phyloP scores from a whole-genome alignment of 2,797 vertebrate species.

The Hippoglossus hippoglossus region DNA sequence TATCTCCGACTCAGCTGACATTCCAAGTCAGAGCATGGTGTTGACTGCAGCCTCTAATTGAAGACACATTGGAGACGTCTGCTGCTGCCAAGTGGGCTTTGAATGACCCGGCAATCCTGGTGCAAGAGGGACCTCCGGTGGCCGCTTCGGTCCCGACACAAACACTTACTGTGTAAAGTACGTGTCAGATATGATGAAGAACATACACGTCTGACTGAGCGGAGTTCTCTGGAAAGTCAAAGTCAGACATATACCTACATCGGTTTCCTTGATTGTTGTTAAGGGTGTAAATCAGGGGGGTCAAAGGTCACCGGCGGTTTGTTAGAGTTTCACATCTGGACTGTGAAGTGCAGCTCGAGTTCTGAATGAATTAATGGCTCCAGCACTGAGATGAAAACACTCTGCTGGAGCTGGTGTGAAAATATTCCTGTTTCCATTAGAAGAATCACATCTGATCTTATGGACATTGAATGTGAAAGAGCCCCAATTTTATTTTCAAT shows the following conservation, averaged over 20 bases:
- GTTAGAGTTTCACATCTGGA: conserved; percentile 14
- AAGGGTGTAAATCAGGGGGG: background rate
- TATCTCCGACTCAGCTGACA: conserved; percentile 74
- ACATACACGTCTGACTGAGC: conserved; percentile 1
- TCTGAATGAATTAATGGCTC: background rate
- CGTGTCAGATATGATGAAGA: conserved; percentile 30
- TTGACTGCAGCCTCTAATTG: conserved; percentile 75
- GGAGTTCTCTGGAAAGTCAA: conserved; percentile 8
- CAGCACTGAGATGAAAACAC: background rate
- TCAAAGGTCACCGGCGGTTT: conserved; percentile 13
- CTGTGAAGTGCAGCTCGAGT: background rate
- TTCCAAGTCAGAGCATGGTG: conserved; percentile 69
- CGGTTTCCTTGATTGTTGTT: background rate
- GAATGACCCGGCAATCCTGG: conserved; percentile 43
- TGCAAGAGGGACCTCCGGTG: conserved; percentile 79
- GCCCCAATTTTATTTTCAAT: too few species aligned
- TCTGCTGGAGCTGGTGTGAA: background rate
- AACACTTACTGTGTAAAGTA: background rate
- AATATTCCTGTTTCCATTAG: too few species aligned
- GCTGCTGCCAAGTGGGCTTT: conserved; percentile 29
- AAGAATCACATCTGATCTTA: too few species aligned
- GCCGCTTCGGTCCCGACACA: background rate
- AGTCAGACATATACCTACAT: background rate
- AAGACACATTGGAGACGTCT: conserved; percentile 75
- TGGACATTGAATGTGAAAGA: too few species aligned